Evolutionary conservation across 1,140 invertebrate species (phyloP).

Genomic region (Caenorhabditis inopinata): DNA sequence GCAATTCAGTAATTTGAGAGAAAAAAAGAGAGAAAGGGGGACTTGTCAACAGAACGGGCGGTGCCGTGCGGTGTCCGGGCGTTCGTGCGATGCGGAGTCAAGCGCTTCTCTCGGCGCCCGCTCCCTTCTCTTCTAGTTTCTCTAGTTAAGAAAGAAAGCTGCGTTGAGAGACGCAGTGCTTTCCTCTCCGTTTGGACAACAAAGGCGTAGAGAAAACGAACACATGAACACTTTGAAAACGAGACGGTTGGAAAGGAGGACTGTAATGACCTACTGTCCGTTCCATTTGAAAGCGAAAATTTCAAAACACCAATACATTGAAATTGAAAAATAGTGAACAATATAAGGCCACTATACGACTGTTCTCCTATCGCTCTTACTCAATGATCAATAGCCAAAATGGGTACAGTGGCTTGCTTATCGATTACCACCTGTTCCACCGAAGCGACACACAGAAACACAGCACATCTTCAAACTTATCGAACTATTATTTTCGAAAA

Average conservation of each 20-base stretch:
- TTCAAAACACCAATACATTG: neutral
- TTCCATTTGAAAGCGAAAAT: neutral
- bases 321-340: neutral
- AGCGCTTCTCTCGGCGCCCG: neutral
- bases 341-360: neutral
- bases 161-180: neutral
- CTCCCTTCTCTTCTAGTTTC: neutral
- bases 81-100: conserved; percentile 29
- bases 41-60: neutral
- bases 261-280: neutral
- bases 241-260: neutral
- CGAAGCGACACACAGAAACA: no score
- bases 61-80: conserved; percentile 21
- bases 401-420: no score
- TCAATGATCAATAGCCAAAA: neutral
- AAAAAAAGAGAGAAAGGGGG: neutral
- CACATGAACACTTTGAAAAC: neutral
- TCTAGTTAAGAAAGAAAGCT: neutral
- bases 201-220: neutral
- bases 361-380: neutral
- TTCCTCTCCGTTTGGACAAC: neutral
- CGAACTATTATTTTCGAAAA: no score
- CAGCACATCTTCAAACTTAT: no score
- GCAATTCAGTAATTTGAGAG: neutral
- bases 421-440: no score